Base-by-base conservation (phyloP, 2,797 vertebrate species). In the Alectoris magna region DNA sequence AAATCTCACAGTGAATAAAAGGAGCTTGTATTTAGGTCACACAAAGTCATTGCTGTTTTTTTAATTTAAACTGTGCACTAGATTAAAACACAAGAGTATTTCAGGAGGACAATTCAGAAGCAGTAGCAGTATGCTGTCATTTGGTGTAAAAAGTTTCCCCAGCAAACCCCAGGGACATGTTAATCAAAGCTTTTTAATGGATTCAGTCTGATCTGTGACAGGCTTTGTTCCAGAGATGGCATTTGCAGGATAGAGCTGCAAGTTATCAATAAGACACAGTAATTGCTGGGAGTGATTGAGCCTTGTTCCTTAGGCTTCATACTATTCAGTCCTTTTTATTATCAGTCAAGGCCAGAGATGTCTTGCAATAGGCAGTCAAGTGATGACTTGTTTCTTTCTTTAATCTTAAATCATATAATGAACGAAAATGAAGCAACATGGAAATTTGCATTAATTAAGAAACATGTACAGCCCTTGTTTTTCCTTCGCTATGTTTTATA, bases 111-210 rank as follows among this genome's bases (percentile, higher is more conserved):
- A 94, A 96, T 97, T 97, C 97, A 95, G 92, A 95, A 90, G 91
- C 93, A 77, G 95, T 84, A 90, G 96, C 91, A 95, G 93, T 97
- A 95, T 93, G 91, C 96, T 97, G 97, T 96, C 96, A 97, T 97
- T 97, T 96, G 95, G 91, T 0, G 38, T 96, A 97, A 96, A 96
- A 98, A 97, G 97, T 98, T 98, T 98, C 97, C 95, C 88, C 86
- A 96, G 96, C 91, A 96, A 93, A 96, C 97, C 96, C 95, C 90
- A 97, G 97, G 96, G 97, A 97, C 96, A 93, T 96, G 97, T 97
- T 98, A 97, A 98, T 98, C 97, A 98, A 97, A 98, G 97, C 94
- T 96, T 98, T 97, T 98, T 98, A 98, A 98, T 98, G 96, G 96
- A 98, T 98, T 97, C 97, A 96, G 96, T 97, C 97, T 98, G 96